Evolutionary conservation across 2,888 invertebrate genomes (phyloP), one percentile per base, ranked within the genome.

Genomic region (Leptopterna dolabrata): DNA sequence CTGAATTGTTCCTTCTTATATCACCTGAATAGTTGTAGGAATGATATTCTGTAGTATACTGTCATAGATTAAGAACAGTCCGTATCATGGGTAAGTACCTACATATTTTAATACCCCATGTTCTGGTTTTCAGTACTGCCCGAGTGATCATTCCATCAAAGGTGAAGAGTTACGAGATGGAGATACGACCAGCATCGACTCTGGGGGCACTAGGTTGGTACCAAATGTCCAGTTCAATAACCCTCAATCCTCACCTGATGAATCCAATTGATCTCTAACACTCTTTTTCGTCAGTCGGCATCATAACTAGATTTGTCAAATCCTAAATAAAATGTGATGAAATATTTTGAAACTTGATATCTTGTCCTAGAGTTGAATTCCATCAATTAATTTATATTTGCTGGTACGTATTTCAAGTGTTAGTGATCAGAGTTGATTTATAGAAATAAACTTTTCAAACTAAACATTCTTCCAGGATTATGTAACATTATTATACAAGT

Each of bases 201-300:
- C 85, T 16, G 73, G 45, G n/a, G 63, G 73, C 73, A 85, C 41
- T 76, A 85, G 85, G 85, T 85, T 71, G 73, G 85, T 85, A 85
- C n/a, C 29, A 27, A 45, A 78, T 0, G 24, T 16, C 1, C 45
- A 14, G 9, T 19, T 14, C 27, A 73, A 3, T 73, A 30, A 19
- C 36, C 27, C 45, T 19, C 43, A 9, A 45, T 24, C 78, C 27
- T 24, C 78, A 43, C 27, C 78, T 27, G 27, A 63, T 27, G 63
- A 24, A 24, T 63, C 24, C 63, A 7, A 63, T 11, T 11, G 24
- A 63, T 63, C 55, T n/a, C 55, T 55, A 0, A n/a, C 55, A 6
- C 55, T 19, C 1, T 55, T 55, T 29, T 16, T 63, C 63, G 19
- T 16, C 11, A 16, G 3, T 70, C 70, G 24, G 19, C 70, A 70